Percentiles rank a stretch among this genome's conserved stretches.
These are phyloP conservation scores for Melanophora roralis DNA, from an alignment of 2,888 invertebrate species.

Conservation along the genomic window DNA sequence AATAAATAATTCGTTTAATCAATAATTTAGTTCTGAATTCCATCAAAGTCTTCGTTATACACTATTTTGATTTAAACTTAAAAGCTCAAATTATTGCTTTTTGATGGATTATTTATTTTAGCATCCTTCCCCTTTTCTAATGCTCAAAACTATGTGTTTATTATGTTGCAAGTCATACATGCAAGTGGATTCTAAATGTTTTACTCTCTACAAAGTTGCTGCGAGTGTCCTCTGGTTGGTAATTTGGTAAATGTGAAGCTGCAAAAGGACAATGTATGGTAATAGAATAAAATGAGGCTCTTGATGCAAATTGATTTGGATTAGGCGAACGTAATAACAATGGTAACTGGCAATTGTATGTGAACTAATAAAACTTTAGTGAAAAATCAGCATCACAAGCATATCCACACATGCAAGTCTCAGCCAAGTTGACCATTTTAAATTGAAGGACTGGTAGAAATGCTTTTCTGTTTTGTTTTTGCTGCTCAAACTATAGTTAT, in stretches of 20 bases:
- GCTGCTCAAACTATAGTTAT: conserved; percentile 9
- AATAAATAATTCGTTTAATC: too few species aligned
- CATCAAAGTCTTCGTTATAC: too few species aligned
- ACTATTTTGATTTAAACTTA: too few species aligned
- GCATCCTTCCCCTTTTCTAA: neutral
- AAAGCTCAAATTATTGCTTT: too few species aligned
- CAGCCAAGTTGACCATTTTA: conserved; percentile 33
- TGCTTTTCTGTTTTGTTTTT: conserved; percentile 9
- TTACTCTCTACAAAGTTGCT: neutral
- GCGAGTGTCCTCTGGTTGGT: neutral
- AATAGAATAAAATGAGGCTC: conserved; percentile 76
- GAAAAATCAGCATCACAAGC: conserved; percentile 15
- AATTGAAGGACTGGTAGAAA: neutral
- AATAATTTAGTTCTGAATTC: too few species aligned
- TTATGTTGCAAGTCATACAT: neutral
- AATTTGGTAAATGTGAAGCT: conserved; percentile 20
- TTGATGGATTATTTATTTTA: neutral
- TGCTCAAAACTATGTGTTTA: conserved; percentile 32
- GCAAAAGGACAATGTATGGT: conserved; percentile 50
- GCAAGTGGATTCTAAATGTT: neutral
- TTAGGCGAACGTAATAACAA: conserved; percentile 63
- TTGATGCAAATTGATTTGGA: conserved; percentile 76
- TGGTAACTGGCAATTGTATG: neutral
- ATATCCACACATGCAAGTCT: conserved; percentile 5
- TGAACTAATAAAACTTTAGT: conserved; percentile 41